Conservation (phyloP, 2,888 invertebrate genomes). For the Drosophila eohydei region DNA sequence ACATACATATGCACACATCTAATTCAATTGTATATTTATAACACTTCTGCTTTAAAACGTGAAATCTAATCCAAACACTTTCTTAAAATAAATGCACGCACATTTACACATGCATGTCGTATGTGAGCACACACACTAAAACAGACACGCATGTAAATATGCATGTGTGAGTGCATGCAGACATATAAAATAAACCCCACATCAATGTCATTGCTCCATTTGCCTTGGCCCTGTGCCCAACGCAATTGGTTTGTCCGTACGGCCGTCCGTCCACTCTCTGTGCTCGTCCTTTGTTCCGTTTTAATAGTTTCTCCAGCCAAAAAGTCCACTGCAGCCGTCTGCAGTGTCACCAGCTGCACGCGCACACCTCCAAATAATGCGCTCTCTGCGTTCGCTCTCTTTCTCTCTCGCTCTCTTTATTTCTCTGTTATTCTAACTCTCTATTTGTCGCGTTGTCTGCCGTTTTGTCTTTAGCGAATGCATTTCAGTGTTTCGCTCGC, state of each 20-base stretch:
- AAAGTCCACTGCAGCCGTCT: constrained; percentile 44
- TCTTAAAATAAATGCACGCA: constrained; percentile 5
- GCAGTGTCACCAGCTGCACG: constrained; percentile 70
- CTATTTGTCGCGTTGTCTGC: constrained; percentile 35
- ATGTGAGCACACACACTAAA: not conserved
- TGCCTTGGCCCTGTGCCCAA: constrained; percentile 77
- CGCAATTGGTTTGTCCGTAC: constrained; percentile 7
- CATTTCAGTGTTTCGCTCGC: constrained; percentile 48
- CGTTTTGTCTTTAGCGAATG: constrained; percentile 53
- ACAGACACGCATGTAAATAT: not conserved
- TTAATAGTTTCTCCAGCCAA: constrained; percentile 53
- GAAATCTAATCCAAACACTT: constrained; percentile 18
- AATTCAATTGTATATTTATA: constrained; percentile 7
- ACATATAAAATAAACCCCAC: constrained; percentile 19
- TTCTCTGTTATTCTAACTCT: constrained; percentile 13
- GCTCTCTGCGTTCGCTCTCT: constrained; percentile 6
- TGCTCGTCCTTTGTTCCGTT: constrained; percentile 55
- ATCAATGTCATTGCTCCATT: constrained; percentile 70
- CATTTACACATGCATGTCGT: not conserved
- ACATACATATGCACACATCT: not conserved
- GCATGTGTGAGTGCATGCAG: constrained; percentile 26
- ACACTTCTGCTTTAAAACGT: not conserved
- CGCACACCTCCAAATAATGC: constrained; percentile 43
- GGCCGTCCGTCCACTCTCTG: constrained; percentile 1
- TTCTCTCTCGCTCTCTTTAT: not conserved